Evolutionary conservation across 1,140 invertebrate genomes (phyloP), one percentile per base, ranked within the genome.

Genomic region (Drosophila kanapiae): DNA sequence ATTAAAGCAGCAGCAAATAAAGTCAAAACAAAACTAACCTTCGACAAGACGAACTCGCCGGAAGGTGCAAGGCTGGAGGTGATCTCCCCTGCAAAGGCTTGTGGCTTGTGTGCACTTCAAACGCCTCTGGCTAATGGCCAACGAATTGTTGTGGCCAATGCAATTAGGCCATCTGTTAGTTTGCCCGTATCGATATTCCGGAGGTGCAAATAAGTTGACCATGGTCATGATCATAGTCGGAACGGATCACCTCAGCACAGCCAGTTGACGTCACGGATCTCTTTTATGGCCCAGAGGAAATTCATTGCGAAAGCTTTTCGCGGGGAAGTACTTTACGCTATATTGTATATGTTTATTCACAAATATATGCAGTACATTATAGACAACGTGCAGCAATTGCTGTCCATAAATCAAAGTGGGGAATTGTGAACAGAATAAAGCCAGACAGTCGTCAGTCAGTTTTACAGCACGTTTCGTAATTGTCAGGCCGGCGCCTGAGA

Each of bases 21-120:
- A 42, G 27, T 14, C 40, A 69, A 42, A 87, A 84, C 75, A 78
- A 29, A 88, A 83, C 83, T 87, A 82, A 87, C 84, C 83, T 87
- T 74, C 78, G 80, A 71, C 83, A 87, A 68, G 56, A 42, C 43
- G 37, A 60, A 69, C 56, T 37, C 57, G 23, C 2, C 27, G 13
- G 27, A 31, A 40, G 48, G 62, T 42, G 54, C 6, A 38, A 42
- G 49, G 51, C 59, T 75, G 58, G 48, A 71, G 45, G 70, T 45
- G 47, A 29, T 57, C n/a, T 43, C 49, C 49, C 40, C 16, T 53
- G 38, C 18, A 13, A 16, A 37, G 11, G 10, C 31, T 13, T 35
- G n/a, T 5, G 23, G 18, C 43, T 13, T 16, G 18, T 59, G 13
- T 33, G 67, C 38, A 27, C 43, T 51, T 77, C 31, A 53, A 67